Evolutionary conservation across 1,140 invertebrate species (phyloP).

Genomic region (Aphelinus atriplicis): DNA sequence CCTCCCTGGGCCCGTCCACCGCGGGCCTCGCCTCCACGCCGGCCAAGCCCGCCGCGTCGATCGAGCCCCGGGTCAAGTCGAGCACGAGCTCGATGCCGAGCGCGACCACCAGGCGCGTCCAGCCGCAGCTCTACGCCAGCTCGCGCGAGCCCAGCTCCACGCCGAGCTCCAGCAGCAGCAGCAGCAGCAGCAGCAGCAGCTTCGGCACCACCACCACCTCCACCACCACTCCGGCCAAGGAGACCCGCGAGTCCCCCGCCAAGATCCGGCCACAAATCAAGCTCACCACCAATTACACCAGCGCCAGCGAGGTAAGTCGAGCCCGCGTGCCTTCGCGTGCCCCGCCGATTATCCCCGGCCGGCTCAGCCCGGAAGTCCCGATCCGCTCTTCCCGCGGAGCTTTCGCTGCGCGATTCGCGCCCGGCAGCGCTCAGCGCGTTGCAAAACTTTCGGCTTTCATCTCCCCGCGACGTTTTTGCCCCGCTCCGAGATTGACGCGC

Average conservation of each 20-base stretch:
- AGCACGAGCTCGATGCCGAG: conserved; percentile 33
- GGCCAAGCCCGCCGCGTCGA: conserved; percentile 32
- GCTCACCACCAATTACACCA: conserved; percentile 66
- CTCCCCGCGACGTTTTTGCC: too few relatives aligned
- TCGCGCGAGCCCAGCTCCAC: too few relatives aligned
- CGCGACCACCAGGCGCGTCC: conserved; percentile 29
- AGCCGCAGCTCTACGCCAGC: neutral
- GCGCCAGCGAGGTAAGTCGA: conserved; percentile 68
- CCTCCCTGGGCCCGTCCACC: conserved; percentile 50
- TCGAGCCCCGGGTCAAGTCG: conserved; percentile 45
- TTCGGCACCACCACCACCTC: conserved; percentile 28
- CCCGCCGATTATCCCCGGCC: too few relatives aligned
- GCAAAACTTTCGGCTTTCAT: too few relatives aligned
- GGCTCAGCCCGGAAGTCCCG: too few relatives aligned
- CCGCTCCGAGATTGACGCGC: too few relatives aligned
- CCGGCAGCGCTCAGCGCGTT: too few relatives aligned
- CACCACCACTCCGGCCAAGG: conserved; percentile 58
- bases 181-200: conserved; percentile 41
- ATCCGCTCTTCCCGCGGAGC: too few relatives aligned
- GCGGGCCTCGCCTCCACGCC: conserved; percentile 47
- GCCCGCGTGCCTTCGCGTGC: too few relatives aligned
- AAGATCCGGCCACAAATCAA: conserved; percentile 69
- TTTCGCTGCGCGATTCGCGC: too few relatives aligned
- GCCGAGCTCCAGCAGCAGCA: conserved; percentile 6
- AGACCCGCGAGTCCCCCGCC: conserved; percentile 64